These are phyloP conservation scores for Chironomus striatipennis DNA, from an alignment of 1,140 invertebrate genomes.

Conservation along the genomic window DNA sequence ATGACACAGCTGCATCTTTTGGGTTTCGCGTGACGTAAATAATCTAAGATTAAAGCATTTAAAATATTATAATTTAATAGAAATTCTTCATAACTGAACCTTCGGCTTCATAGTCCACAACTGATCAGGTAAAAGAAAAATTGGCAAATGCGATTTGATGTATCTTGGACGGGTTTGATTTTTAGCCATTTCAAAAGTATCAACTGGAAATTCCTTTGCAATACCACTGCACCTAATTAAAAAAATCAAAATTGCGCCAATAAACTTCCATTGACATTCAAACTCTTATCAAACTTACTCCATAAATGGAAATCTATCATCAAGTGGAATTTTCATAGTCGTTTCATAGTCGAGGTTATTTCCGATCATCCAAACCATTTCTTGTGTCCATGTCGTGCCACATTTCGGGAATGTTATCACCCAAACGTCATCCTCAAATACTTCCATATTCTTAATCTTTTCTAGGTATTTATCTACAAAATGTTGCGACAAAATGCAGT, in stretches of 20 bases:
- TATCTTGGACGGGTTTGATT: background rate
- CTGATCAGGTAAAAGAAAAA: conserved; percentile 22
- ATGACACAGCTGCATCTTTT: conserved; percentile 82
- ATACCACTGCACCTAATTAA: too few relatives aligned
- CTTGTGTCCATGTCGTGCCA: conserved; percentile 57
- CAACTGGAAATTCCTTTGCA: too few relatives aligned
- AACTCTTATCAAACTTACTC: background rate
- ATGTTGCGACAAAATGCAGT: background rate
- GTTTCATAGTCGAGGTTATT: conserved; percentile 46
- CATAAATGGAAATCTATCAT: conserved; percentile 34
- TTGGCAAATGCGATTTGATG: conserved; percentile 26
- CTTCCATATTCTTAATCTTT: conserved; percentile 33
- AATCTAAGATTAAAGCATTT: conserved; percentile 38
- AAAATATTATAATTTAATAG: background rate
- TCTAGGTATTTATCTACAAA: background rate
- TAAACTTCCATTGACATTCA: too few relatives aligned
- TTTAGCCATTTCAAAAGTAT: background rate
- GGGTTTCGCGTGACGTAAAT: conserved; percentile 82
- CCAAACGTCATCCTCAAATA: conserved; percentile 41
- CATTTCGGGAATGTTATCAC: conserved; percentile 44
- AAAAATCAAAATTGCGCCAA: background rate
- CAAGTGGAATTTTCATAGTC: conserved; percentile 29
- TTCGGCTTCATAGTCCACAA: conserved; percentile 25
- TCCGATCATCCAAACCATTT: conserved; percentile 49
- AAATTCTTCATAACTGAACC: background rate